Conservation (phyloP, 2,888 invertebrate genomes). For the Drosophila anomelani region DNA sequence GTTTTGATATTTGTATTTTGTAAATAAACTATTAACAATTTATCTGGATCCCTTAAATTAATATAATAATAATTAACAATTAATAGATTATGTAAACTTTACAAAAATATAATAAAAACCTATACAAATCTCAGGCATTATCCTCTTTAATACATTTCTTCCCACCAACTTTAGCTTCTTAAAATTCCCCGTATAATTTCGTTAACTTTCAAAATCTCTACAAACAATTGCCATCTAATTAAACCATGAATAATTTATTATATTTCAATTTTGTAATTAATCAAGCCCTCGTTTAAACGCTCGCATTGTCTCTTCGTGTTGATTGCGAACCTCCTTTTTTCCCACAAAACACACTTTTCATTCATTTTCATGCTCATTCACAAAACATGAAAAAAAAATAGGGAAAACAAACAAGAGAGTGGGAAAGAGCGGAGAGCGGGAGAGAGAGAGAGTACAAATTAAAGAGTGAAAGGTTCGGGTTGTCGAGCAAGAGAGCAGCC, state of each 20-base stretch:
- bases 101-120: neutral
- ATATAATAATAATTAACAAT: neutral
- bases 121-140: too few species aligned
- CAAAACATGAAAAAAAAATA: slow-evolving; percentile 52
- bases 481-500: slow-evolving; percentile 40
- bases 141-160: neutral
- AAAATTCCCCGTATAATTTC: neutral
- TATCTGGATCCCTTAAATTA: neutral
- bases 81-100: neutral
- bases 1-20: neutral
- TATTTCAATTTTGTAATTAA: slow-evolving; percentile 22
- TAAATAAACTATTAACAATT: too few species aligned
- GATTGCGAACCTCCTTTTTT: slow-evolving; percentile 34
- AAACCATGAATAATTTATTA: slow-evolving; percentile 11
- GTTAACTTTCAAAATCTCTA: neutral
- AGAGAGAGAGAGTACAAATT: neutral
- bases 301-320: slow-evolving; percentile 26
- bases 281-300: slow-evolving; percentile 29
- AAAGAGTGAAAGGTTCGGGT: slow-evolving; percentile 10
- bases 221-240: slow-evolving; percentile 10
- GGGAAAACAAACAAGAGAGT: slow-evolving; percentile 21
- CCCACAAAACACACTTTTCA: slow-evolving; percentile 46
- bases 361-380: slow-evolving; percentile 72
- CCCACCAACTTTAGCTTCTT: neutral
- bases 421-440: slow-evolving; percentile 11